Evolutionary conservation across 1,140 invertebrate species (phyloP).

Genomic region (Sycophila sp.): DNA sequence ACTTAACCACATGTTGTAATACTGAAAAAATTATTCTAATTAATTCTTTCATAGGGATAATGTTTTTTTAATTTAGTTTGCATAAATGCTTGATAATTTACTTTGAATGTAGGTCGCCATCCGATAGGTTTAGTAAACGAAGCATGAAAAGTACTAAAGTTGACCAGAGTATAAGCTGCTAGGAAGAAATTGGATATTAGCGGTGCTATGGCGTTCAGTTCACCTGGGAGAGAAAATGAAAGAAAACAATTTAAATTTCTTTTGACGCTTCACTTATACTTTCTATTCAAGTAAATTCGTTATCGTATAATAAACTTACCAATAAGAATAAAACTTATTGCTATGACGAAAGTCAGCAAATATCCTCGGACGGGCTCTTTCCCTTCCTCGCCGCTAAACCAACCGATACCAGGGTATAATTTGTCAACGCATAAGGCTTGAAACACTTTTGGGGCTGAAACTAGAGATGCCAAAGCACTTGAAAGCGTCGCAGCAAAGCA

Average conservation of each 20-base stretch:
- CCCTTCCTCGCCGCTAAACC: slow-evolving; percentile 93
- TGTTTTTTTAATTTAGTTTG: too few species aligned
- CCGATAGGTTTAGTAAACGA: slow-evolving; percentile 86
- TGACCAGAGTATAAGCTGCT: slow-evolving; percentile 96
- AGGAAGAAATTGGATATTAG: slow-evolving; percentile 98
- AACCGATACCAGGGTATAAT: slow-evolving; percentile 90
- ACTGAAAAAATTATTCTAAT: slow-evolving; percentile 69
- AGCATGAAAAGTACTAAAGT: slow-evolving; percentile 97
- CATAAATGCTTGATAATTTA: too few species aligned
- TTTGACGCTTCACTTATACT: slow-evolving; percentile 1
- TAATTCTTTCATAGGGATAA: too few species aligned
- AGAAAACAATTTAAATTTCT: slow-evolving; percentile 7
- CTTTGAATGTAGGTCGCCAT: slow-evolving; percentile 89
- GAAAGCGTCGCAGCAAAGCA: slow-evolving; percentile 97
- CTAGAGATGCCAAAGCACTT: slow-evolving; percentile 93
- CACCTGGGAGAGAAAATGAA: slow-evolving; percentile 71
- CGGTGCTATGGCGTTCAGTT: slow-evolving; percentile 93
- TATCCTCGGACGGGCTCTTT: slow-evolving; percentile 94
- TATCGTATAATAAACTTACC: slow-evolving; percentile 70
- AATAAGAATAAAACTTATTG: slow-evolving; percentile 86
- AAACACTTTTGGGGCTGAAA: slow-evolving; percentile 94
- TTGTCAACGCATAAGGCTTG: slow-evolving; percentile 97
- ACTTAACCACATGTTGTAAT: slow-evolving; percentile 97
- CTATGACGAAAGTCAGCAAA: slow-evolving; percentile 90
- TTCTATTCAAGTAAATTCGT: too few species aligned